Conservation (phyloP, 1,140 invertebrate genomes). For the Drosophila punjabiensis region DNA sequence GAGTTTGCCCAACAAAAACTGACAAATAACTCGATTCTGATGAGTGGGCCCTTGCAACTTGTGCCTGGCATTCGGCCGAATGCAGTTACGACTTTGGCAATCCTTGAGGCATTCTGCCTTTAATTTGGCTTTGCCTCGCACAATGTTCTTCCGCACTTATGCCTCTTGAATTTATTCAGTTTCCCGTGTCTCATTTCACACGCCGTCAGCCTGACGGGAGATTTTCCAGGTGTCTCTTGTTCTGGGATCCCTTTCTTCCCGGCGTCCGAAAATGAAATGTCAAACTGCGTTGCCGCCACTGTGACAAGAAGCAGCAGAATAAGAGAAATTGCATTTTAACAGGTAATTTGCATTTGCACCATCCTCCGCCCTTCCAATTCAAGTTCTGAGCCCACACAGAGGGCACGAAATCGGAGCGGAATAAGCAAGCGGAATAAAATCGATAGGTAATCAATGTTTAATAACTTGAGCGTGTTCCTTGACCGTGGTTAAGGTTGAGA, state of each 20-base stretch:
- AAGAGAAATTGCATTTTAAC: slow-evolving; percentile 52
- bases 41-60: slow-evolving; percentile 22
- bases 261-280: slow-evolving; percentile 64
- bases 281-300: slow-evolving; percentile 44
- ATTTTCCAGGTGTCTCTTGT: slow-evolving; percentile 45
- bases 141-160: slow-evolving; percentile 28
- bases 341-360: slow-evolving; percentile 52
- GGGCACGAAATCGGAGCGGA: not conserved
- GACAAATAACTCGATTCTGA: slow-evolving; percentile 50
- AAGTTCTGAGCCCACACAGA: slow-evolving; percentile 17
- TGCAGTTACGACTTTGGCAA: slow-evolving; percentile 32
- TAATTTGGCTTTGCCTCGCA: slow-evolving; percentile 37
- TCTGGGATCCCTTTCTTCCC: not conserved
- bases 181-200: slow-evolving; percentile 45
- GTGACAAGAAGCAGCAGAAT: slow-evolving; percentile 14
- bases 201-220: slow-evolving; percentile 41
- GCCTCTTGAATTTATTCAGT: slow-evolving; percentile 20
- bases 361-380: slow-evolving; percentile 19
- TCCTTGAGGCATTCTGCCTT: not conserved
- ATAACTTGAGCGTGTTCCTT: slow-evolving; percentile 35
- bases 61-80: not conserved
- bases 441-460: slow-evolving; percentile 71
- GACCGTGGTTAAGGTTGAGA: slow-evolving; percentile 4
- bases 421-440: slow-evolving; percentile 53
- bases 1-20: slow-evolving; percentile 26